Base-by-base conservation (phyloP, 2,113 vertebrate genomes). In the Callithrix jacchus region DNA sequence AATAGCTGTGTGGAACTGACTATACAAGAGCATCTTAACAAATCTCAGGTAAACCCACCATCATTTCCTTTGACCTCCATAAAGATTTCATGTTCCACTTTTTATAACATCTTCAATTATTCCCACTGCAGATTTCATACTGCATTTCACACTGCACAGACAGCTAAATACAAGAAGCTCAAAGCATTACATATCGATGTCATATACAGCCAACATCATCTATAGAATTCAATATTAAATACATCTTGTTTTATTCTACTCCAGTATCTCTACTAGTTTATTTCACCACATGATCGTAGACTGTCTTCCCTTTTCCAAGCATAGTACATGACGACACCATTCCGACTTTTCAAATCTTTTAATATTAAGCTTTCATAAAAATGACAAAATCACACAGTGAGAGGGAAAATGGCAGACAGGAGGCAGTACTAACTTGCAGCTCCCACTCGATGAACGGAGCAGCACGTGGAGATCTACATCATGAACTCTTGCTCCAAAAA, bases 301-400 rank as follows among this genome's bases (percentile, higher is more conserved):
- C 35, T n/a, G 5, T 58, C 56, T 91, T 27, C 18, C 35, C 37
- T 71, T 86, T 94, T 86, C 54, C 66, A 97, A 86, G 27, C 66
- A 74, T 77, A 87, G 71, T 5, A 27, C 6, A 82, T 35, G 49
- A 94, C 11, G 79, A 84, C n/a, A 80, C 8, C 66, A 68, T 35
- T 35, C 45, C 35, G 87, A n/a, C 14, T 94, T 94, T 73, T 93
- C 79, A 71, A 83, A 87, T 77, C 16, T 61, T 70, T 68, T 86
- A 80, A 52, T 87, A 77, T 13, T 84, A 70, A 37, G 17, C 21
- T 83, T 84, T 93, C 40, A 20, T 54, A 61, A 84, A 90, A 95
- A 58, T n/a, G 85, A 80, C 40, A 64, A 66, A 93, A 80, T 81
- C 85, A 64, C 27, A 64, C 5, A 30, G 61, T 30, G 61, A 64